Percentiles rank a stretch among this genome's conserved stretches.
Evolutionary conservation across 2,113 vertebrate genomes (phyloP).

Genomic region (Pholis gunnellus): DNA sequence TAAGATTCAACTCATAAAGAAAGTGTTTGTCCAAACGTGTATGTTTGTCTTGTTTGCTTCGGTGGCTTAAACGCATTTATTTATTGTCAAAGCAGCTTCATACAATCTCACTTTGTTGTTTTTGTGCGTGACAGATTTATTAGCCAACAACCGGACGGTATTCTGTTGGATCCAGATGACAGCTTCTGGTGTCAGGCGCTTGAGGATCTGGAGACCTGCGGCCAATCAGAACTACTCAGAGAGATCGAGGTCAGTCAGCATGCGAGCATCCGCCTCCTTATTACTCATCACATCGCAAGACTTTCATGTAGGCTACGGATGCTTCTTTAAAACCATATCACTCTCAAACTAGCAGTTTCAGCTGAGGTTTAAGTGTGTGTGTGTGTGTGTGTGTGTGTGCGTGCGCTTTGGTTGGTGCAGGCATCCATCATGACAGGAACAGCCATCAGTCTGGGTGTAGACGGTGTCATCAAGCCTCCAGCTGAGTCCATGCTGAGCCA

Average conservation of each 20-base stretch:
- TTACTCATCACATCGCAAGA: not conserved
- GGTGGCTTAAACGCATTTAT: not conserved
- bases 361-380: not conserved
- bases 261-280: not conserved
- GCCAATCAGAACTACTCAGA: slow-evolving; percentile 96
- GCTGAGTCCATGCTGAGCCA: slow-evolving; percentile 81
- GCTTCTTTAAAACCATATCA: not conserved
- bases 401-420: slow-evolving; percentile 71
- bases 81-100: not conserved
- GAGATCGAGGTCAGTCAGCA: slow-evolving; percentile 92
- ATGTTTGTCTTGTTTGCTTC: not conserved
- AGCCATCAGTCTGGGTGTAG: slow-evolving; percentile 89
- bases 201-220: slow-evolving; percentile 98
- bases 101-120: not conserved
- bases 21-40: not conserved
- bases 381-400: not conserved
- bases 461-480: slow-evolving; percentile 84
- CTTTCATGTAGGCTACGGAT: not conserved
- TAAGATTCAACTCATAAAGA: not conserved
- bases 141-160: slow-evolving; percentile 89
- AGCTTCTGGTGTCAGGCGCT: slow-evolving; percentile 97
- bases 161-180: slow-evolving; percentile 91
- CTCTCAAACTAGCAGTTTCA: not conserved
- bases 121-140: slow-evolving; percentile 84
- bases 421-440: slow-evolving; percentile 96